Evolutionary conservation across 2,113 vertebrate genomes (phyloP), one percentile per base, ranked within the genome.

Genomic region (Ochotona curzoniae): DNA sequence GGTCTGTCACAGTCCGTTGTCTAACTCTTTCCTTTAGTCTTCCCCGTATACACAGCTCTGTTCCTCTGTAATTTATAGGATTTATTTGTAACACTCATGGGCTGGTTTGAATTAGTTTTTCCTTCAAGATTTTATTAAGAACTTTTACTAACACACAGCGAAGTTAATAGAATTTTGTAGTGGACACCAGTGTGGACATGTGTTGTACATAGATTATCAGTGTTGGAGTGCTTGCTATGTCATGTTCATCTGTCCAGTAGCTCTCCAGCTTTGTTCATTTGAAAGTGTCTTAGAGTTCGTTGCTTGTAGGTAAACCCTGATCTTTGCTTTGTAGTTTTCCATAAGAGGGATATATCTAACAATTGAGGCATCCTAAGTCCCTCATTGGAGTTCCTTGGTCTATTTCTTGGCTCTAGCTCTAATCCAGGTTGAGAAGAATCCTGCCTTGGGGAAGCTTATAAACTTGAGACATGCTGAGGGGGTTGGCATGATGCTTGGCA

Each of bases 31-130:
- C 54, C 54, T 57, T 12, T 57, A 18, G 14, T 20, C 25, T 93
- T 88, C 69, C 10, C 21, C 4, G 11, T 63, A 7, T 79, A 60
- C 30, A 80, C 32, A 38, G 49, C 28, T 87, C 26, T 87, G 9
- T 35, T 23, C 51, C 35, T 76, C 86, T 78, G 54, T 76, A 69
- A 66, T 91, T 91, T 91, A 11, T 76, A 80, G 25, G 81, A 69
- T 17, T n/a, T 88, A 63, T 23, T 87, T 91, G 47, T 84, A 54
- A 5, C 25, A 60, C 26, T 73, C 13, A 30, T 17, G 51, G 93
- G 35, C 44, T 84, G 67, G 21, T 85, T 91, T 93, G 51, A 75
- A 44, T 78, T 95, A 93, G 14, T 35, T 17, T 92, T 93, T 86
- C 47, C n/a, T 89, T 25, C 49, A 83, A 23, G 14, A 91, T 83